These are phyloP conservation scores for Lycophotia porphyrea DNA, from an alignment of 2,888 invertebrate species.

Conservation along the genomic window DNA sequence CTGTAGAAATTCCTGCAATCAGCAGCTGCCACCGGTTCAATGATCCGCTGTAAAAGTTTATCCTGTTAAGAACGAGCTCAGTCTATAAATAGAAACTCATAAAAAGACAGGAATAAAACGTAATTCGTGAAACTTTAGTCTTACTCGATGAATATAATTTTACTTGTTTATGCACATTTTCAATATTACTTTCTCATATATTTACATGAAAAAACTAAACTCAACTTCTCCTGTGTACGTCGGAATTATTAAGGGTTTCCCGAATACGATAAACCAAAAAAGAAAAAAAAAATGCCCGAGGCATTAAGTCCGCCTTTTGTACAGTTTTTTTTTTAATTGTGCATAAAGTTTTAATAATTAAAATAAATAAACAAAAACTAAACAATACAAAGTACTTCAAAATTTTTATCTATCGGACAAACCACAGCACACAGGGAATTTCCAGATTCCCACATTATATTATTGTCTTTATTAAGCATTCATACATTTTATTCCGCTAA, in stretches of 20 bases:
- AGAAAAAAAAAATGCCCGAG: too few species aligned
- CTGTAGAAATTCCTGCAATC: slow-evolving; percentile 7
- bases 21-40: not conserved
- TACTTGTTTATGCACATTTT: not conserved
- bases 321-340: too few species aligned
- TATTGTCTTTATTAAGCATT: slow-evolving; percentile 2
- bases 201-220: not conserved
- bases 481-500: not conserved
- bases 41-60: slow-evolving; percentile 23
- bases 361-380: too few species aligned
- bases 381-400: not conserved
- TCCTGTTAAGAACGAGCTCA: slow-evolving; percentile 27
- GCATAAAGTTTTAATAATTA: too few species aligned
- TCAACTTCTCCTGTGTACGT: not conserved
- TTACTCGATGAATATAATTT: not conserved
- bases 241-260: not conserved
- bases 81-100: slow-evolving; percentile 23
- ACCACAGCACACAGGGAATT: slow-evolving; percentile 12
- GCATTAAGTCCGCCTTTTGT: too few species aligned
- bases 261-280: not conserved
- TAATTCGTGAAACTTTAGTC: slow-evolving; percentile 7
- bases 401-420: slow-evolving; percentile 19
- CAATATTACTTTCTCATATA: not conserved
- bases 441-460: slow-evolving; percentile 13
- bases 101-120: slow-evolving; percentile 9